These are phyloP conservation scores for Microcebus lehilahytsara DNA, from an alignment of 2,113 vertebrate species.

Conservation along the genomic window DNA sequence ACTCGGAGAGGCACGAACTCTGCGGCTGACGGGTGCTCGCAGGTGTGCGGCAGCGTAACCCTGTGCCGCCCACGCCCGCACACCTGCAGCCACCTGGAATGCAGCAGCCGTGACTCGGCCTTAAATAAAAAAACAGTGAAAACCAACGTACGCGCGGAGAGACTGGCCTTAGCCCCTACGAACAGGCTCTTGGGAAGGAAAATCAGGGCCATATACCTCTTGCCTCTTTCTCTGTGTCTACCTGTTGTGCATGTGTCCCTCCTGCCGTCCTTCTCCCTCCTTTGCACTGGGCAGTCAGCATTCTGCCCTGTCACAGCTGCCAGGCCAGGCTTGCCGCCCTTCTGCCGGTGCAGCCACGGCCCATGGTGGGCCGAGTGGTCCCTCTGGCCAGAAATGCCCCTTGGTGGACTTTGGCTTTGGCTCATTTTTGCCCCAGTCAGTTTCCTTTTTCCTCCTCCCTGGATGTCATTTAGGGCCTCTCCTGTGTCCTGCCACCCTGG, in stretches of 20 bases:
- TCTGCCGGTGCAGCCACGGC: neutral
- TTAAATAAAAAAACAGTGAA: neutral
- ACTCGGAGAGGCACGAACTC: neutral
- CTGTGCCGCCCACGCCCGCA: neutral
- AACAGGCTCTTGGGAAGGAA: neutral
- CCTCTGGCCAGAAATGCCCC: neutral
- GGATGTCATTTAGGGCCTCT: neutral
- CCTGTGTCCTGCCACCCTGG: neutral
- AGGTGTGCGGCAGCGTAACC: accelerated
- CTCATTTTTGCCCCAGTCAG: neutral
- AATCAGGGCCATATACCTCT: neutral
- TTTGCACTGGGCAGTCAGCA: neutral
- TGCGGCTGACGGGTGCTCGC: neutral
- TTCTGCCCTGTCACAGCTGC: neutral
- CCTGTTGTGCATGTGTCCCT: neutral
- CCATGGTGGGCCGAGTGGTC: accelerated
- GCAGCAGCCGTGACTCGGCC: neutral
- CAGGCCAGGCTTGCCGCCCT: neutral
- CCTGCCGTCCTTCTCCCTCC: neutral
- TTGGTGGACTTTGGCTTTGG: neutral
- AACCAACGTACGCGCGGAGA: neutral
- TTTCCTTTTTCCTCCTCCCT: neutral
- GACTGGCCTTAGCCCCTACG: neutral
- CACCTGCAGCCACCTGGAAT: neutral
- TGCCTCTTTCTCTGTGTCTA: neutral